Evolutionary conservation across 1,140 invertebrate species (phyloP), one percentile per base, ranked within the genome.

Genomic region (Eulimnadia texana): DNA sequence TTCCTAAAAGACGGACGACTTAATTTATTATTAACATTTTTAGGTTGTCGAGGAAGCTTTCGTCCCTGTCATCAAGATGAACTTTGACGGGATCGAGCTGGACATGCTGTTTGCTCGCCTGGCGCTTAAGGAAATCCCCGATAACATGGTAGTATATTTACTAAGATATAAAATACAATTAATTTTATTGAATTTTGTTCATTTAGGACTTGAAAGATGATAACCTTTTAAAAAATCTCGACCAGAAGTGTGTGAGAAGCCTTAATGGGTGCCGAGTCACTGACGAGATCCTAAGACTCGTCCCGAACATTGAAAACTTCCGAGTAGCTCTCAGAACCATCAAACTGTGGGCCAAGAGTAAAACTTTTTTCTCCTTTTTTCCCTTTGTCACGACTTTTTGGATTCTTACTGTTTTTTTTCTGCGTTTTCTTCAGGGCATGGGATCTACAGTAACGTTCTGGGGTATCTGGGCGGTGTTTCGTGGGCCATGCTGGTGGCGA

Each of bases 61-160:
- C 78, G 97, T 99, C 59, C 97, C 97, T 20, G 93, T 99, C 2
- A 98, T 99, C 57, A 99, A 99, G 79, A 94, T 99, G 89, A 92
- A 91, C 70, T 98, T 98, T 76, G 90, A 96, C 79, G 92, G 91
- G 23, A 98, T 99, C 67, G 96, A 98, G 78, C 92, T 97, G 64
- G 97, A 99, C 80, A 88, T 99, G 83, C 73, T 98, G 54, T 99
- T 99, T 77, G 93, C 95, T 0, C 80, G 90, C 63, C 75, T 99
- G 47, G 87, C 92, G 20, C 75, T 95, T 0, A 95, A 95, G 71
- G 89, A 93, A 74, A 93, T 99, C 72, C 85, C 90, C 28, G 83
- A 82, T 68, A 72, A 77, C 33, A 79, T 80, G 74, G 77, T 78
- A 70, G 62, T 70, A 63, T 24, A 63, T 52, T 53, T n/a, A n/a